A percentile compares a stretch with the other conserved stretches of the same genome.
Conservation (phyloP, 1,140 invertebrate genomes). For the Ceratina calcarata region DNA sequence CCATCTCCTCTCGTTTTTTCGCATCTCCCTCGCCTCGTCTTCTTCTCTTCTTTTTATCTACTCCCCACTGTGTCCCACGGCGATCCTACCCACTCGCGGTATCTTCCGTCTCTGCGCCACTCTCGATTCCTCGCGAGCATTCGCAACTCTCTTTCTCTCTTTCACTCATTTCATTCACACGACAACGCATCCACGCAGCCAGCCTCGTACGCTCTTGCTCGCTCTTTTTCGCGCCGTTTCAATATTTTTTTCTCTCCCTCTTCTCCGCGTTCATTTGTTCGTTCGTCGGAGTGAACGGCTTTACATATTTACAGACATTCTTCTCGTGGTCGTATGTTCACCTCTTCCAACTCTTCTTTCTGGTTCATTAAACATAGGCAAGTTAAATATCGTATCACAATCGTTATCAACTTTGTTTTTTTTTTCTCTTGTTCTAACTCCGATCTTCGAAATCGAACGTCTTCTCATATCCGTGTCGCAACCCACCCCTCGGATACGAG, state of each 20-base stretch:
- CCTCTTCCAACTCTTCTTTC: slow-evolving; percentile 36
- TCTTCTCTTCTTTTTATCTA: slow-evolving; percentile 15
- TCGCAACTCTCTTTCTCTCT: slow-evolving; percentile 17
- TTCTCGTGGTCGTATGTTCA: slow-evolving; percentile 65
- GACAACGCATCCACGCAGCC: slow-evolving; percentile 14
- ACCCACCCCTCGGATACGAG: too few species aligned
- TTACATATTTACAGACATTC: slow-evolving; percentile 74
- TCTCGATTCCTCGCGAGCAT: slow-evolving; percentile 30
- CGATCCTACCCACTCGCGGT: slow-evolving; percentile 14
- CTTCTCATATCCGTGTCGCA: too few species aligned
- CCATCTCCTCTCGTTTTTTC: slow-evolving; percentile 38
- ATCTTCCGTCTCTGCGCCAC: background rate
- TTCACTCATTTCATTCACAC: slow-evolving; percentile 37
- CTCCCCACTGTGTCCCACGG: slow-evolving; percentile 1
- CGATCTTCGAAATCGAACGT: too few species aligned
- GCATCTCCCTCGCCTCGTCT: slow-evolving; percentile 29
- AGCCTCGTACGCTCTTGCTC: slow-evolving; percentile 12
- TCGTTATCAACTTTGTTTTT: slow-evolving; percentile 63
- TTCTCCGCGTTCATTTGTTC: slow-evolving; percentile 30
- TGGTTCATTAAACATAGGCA: slow-evolving; percentile 76
- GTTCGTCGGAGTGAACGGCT: slow-evolving; percentile 58
- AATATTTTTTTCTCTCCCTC: slow-evolving; percentile 14
- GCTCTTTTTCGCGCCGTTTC: slow-evolving; percentile 35
- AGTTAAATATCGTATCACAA: slow-evolving; percentile 81
- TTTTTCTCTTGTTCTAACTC: background rate